Conservation (phyloP, 2,797 vertebrate genomes). For the Semotilus atromaculatus region DNA sequence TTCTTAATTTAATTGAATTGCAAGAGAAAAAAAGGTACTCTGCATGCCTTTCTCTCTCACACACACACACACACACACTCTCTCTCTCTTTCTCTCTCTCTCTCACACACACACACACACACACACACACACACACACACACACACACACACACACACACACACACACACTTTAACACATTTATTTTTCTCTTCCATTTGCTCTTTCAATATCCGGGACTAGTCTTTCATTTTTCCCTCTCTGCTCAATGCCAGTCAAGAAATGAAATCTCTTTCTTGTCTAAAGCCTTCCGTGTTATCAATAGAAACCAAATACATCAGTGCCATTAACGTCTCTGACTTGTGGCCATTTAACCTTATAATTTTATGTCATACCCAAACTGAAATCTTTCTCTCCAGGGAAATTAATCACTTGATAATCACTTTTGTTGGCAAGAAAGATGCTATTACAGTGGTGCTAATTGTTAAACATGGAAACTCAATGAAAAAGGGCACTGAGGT, state of each 20-base stretch:
- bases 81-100: no score
- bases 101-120: no score
- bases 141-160: background rate
- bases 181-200: conserved; percentile 12
- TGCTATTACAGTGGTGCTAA: conserved; percentile 54
- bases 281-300: conserved; percentile 46
- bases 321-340: conserved; percentile 42
- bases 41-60: background rate
- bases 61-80: background rate
- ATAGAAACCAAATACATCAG: conserved; percentile 51
- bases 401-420: conserved; percentile 63
- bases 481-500: conserved; percentile 58
- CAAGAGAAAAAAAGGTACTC: background rate
- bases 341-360: conserved; percentile 58
- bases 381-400: conserved; percentile 52
- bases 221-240: conserved; percentile 46
- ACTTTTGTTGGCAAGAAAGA: conserved; percentile 51
- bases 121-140: background rate
- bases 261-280: conserved; percentile 45
- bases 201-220: conserved; percentile 46
- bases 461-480: conserved; percentile 60
- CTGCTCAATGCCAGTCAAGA: conserved; percentile 37
- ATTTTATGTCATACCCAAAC: conserved; percentile 56
- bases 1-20: conserved; percentile 47
- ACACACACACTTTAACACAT: conserved; percentile 17